Percentiles rank a stretch among this genome's conserved stretches.
These are phyloP conservation scores for Odocoileus virginianus DNA, from an alignment of 2,113 vertebrate species.

Conservation along the genomic window DNA sequence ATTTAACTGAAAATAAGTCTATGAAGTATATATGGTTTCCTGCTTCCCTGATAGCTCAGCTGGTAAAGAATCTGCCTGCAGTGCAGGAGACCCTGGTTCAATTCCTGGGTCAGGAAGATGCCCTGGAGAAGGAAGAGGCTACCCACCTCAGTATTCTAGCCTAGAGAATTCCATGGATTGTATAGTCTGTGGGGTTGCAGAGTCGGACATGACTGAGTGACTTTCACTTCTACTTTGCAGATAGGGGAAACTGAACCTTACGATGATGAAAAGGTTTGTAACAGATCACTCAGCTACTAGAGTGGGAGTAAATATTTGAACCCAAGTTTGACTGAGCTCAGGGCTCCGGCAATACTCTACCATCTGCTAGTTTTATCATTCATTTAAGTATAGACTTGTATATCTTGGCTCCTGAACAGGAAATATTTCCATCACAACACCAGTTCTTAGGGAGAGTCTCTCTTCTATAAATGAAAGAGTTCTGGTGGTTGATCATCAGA, in stretches of 20 bases:
- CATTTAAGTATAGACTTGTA: neutral
- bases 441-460: neutral
- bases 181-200: neutral
- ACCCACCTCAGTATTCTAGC: neutral
- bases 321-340: neutral
- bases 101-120: neutral
- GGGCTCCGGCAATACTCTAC: rapidly evolving
- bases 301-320: neutral
- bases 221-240: neutral
- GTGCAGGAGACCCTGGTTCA: neutral
- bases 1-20: conserved; percentile 11
- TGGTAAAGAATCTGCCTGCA: neutral
- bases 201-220: neutral
- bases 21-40: neutral
- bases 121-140: neutral
- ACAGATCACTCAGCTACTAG: neutral
- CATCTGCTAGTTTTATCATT: neutral
- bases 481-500: neutral
- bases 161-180: neutral
- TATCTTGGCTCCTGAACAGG: neutral
- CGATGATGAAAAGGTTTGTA: neutral
- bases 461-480: neutral
- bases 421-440: neutral
- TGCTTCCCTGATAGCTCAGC: neutral
- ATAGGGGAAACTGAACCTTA: neutral